phyloP scores from a whole-genome alignment of 2,797 vertebrate species.

The Hafferia zeledoni region DNA sequence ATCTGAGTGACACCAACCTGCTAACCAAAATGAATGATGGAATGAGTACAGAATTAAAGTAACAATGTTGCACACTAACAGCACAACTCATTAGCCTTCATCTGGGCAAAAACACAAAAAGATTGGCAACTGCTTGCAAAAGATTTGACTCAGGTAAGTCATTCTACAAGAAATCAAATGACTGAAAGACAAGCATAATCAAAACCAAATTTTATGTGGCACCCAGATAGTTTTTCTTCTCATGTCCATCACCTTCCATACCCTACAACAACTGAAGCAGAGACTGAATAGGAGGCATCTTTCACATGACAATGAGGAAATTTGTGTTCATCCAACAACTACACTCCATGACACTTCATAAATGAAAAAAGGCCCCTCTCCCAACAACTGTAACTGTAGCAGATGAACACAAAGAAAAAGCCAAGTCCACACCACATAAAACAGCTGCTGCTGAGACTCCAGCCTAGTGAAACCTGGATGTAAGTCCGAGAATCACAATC shows the following conservation, averaged over 20 bases:
- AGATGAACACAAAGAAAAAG: background rate
- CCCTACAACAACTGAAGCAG: background rate
- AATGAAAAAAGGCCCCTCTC: background rate
- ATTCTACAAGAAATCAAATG: background rate
- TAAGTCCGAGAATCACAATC: background rate
- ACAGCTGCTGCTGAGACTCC: background rate
- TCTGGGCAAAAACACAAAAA: background rate
- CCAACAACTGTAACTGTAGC: background rate
- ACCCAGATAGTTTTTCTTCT: background rate
- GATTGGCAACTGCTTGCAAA: background rate
- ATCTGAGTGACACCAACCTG: accelerated
- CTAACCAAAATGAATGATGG: background rate
- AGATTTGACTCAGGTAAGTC: background rate
- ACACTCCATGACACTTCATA: background rate
- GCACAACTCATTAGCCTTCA: background rate
- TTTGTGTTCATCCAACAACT: background rate
- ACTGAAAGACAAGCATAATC: background rate
- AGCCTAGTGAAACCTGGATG: background rate
- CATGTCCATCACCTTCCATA: background rate
- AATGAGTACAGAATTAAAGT: background rate
- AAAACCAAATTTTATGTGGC: background rate
- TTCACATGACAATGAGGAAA: background rate
- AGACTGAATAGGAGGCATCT: background rate
- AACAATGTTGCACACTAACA: background rate
- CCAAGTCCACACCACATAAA: background rate